phyloP scores from a whole-genome alignment of 2,888 invertebrate species.

The Aphidius colemani region DNA sequence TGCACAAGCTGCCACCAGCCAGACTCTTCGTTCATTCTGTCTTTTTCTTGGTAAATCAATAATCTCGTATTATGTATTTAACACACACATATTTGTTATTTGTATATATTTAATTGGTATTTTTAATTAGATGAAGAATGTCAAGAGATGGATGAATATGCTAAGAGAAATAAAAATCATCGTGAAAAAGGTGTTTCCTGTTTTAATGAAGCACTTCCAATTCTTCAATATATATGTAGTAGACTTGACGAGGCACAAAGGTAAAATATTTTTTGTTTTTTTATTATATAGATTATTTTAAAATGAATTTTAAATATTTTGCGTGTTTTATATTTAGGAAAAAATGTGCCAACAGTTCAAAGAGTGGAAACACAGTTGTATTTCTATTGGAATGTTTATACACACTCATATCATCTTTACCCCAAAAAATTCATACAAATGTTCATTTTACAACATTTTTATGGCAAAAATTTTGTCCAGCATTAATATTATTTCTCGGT shows the following conservation, averaged over 20 bases:
- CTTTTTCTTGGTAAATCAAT: slow-evolving; percentile 70
- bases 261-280: slow-evolving; percentile 63
- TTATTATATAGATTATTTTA: neutral
- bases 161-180: slow-evolving; percentile 56
- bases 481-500: slow-evolving; percentile 84
- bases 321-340: slow-evolving; percentile 57
- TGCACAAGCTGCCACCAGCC: slow-evolving; percentile 87
- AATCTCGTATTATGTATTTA: neutral
- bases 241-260: slow-evolving; percentile 80
- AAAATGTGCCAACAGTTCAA: slow-evolving; percentile 47
- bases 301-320: slow-evolving; percentile 4
- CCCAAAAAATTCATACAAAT: slow-evolving; percentile 81
- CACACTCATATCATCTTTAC: slow-evolving; percentile 81
- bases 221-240: slow-evolving; percentile 86
- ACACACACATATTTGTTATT: neutral
- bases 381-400: slow-evolving; percentile 86
- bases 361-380: slow-evolving; percentile 70
- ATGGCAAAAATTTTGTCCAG: slow-evolving; percentile 93
- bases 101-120: neutral
- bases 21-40: slow-evolving; percentile 84
- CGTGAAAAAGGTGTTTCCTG: slow-evolving; percentile 76
- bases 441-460: slow-evolving; percentile 85
- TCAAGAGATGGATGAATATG: slow-evolving; percentile 67
- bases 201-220: slow-evolving; percentile 88
- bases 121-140: slow-evolving; percentile 72